Conservation (phyloP, 2,888 invertebrate genomes). For the Eutolmus rufibarbis region DNA sequence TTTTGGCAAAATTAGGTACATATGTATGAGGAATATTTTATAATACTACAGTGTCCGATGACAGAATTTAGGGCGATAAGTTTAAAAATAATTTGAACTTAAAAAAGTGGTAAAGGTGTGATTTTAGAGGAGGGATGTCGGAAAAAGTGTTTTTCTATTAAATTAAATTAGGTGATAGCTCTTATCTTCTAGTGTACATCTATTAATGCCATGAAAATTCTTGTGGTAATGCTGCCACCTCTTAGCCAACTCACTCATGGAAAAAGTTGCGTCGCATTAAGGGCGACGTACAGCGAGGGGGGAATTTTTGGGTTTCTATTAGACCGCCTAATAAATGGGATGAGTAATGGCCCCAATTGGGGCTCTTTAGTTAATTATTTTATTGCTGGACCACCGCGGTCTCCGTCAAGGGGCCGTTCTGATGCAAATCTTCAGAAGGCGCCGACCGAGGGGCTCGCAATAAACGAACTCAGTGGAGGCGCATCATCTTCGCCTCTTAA, state of each 20-base stretch:
- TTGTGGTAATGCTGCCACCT: too few relatives aligned
- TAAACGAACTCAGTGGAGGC: neutral
- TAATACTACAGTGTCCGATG: too few relatives aligned
- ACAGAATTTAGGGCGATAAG: too few relatives aligned
- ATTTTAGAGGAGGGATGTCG: too few relatives aligned
- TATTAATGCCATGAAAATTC: too few relatives aligned
- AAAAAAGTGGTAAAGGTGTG: too few relatives aligned
- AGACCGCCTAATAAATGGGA: neutral
- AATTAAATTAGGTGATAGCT: too few relatives aligned
- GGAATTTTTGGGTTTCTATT: neutral
- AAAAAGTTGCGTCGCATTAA: neutral
- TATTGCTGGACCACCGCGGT: neutral
- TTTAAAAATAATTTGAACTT: too few relatives aligned
- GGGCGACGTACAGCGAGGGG: neutral
- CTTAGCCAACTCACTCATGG: neutral
- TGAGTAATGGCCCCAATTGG: neutral
- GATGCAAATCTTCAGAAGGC: neutral
- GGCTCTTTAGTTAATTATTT: neutral
- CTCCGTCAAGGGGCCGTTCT: neutral
- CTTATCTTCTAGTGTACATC: too few relatives aligned
- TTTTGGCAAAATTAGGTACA: too few relatives aligned
- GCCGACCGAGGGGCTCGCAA: neutral
- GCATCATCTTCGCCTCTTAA: constrained; percentile 25
- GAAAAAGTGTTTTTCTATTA: too few relatives aligned
- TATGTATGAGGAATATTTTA: too few relatives aligned